Conservation (phyloP, 2,888 invertebrate species). For the Alsophila aescularia region DNA sequence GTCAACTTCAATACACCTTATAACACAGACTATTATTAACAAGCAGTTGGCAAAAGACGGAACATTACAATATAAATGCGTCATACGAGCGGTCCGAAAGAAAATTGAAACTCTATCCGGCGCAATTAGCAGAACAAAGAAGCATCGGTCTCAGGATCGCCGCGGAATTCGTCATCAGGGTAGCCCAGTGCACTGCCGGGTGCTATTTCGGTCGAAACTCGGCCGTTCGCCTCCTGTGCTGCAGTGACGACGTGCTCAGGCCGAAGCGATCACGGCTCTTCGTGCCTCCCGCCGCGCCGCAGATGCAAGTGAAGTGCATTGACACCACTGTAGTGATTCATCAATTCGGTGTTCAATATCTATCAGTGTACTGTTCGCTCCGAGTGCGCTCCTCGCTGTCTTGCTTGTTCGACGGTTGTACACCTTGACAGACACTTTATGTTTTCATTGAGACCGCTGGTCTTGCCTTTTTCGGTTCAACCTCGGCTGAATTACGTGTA, state of each 20-base stretch:
- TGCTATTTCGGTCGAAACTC: slow-evolving; percentile 77
- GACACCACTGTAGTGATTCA: slow-evolving; percentile 77
- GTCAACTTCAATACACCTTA: slow-evolving; percentile 15
- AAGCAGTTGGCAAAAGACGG: slow-evolving; percentile 9
- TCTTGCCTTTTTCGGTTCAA: slow-evolving; percentile 75
- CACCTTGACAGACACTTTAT: slow-evolving; percentile 75
- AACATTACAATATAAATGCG: background rate
- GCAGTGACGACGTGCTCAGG: slow-evolving; percentile 69
- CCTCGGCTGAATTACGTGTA: slow-evolving; percentile 72
- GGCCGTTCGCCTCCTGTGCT: slow-evolving; percentile 73
- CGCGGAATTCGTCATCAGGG: slow-evolving; percentile 72
- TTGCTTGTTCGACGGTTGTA: slow-evolving; percentile 56
- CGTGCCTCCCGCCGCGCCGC: slow-evolving; percentile 60
- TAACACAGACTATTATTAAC: slow-evolving; percentile 1
- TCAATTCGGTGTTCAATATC: slow-evolving; percentile 60
- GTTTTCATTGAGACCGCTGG: slow-evolving; percentile 70
- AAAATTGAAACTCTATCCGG: slow-evolving; percentile 43
- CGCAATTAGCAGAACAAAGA: slow-evolving; percentile 60
- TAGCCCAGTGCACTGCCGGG: slow-evolving; percentile 79
- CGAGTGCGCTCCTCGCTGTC: slow-evolving; percentile 64
- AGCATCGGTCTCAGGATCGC: slow-evolving; percentile 43
- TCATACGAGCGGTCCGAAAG: slow-evolving; percentile 10
- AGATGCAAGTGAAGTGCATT: slow-evolving; percentile 79
- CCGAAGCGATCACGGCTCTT: slow-evolving; percentile 62
- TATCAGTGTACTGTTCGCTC: slow-evolving; percentile 64